These are phyloP conservation scores for Nothobranchius kuhntae DNA, from an alignment of 2,113 vertebrate genomes.

Conservation along the genomic window DNA sequence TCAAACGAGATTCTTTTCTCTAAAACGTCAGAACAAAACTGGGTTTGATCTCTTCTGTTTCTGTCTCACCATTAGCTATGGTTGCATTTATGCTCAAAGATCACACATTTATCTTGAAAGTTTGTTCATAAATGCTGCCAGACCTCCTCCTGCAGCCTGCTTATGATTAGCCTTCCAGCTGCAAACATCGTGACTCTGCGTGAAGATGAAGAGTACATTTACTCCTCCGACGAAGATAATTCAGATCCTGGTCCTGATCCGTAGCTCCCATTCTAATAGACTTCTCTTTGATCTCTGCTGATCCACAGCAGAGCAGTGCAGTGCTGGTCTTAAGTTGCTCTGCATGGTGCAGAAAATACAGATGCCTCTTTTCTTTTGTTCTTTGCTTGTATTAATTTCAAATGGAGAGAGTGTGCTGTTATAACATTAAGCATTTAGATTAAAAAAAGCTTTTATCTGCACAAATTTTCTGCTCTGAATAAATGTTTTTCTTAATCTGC, in stretches of 20 bases:
- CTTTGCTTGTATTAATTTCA: neutral
- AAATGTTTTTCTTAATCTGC: too few species aligned
- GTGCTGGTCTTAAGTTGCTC: constrained; percentile 31
- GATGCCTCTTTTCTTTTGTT: constrained; percentile 2
- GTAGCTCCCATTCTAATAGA: constrained; percentile 37
- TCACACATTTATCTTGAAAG: too few species aligned
- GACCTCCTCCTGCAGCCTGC: too few species aligned
- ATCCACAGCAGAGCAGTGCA: constrained; percentile 41
- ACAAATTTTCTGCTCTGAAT: neutral
- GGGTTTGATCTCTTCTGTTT: too few species aligned
- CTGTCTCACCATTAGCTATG: too few species aligned
- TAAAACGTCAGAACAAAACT: too few species aligned
- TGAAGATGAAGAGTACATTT: constrained; percentile 41
- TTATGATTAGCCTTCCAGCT: too few species aligned
- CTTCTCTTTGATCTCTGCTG: constrained; percentile 55
- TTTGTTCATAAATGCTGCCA: too few species aligned
- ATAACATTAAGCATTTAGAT: neutral
- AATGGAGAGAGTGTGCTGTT: neutral
- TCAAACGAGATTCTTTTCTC: too few species aligned
- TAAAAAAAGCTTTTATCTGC: neutral
- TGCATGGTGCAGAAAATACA: constrained; percentile 51
- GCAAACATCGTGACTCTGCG: neutral
- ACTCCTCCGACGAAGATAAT: constrained; percentile 42
- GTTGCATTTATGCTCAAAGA: too few species aligned
- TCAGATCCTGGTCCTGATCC: constrained; percentile 40